Base-by-base conservation (phyloP, 2,888 invertebrate genomes). In the Meliscaeva auricollis region DNA sequence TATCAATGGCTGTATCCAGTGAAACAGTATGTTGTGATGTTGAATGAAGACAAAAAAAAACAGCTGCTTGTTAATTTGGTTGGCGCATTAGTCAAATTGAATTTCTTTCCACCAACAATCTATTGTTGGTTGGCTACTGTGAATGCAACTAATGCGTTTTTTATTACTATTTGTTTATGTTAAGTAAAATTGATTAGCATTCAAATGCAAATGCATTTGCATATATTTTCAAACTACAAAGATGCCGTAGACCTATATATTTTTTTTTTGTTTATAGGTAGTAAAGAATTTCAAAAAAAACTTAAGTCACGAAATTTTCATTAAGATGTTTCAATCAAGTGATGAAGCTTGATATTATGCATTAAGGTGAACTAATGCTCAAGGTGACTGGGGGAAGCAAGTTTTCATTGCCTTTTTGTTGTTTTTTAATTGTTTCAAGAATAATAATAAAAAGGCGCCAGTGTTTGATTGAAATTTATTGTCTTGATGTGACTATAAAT, bases 91-190 rank as follows among this genome's bases (percentile, higher is more conserved):
- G 35, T 50, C 8, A 66, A 66, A 50, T 35, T 66, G 35, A 66
- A 20, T 58, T 50, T 50, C 8, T 35, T 66, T 50, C n/a, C 35
- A 48, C 6, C 66, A 64, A n/a, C 13, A 32, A 50, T 26, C 4
- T n/a, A 41, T 20, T 13, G 13, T 15, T 26, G 30, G 48, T 30
- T 13, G 32, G 66, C 66, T 66, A 48, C 66, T 50, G 66, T 62
- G 62, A 46, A 66, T 32, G 66, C 66, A 48, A 4, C 35, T 66
- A 66, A 66, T 66, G 50, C 66, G n/a, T 50, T 66, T 66, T 66
- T 66, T 66, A 66, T 48, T 32, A 38, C n/a, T 20, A 46, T 22
- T 32, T 50, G 32, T 50, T 50, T 50, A 50, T 50, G 22, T 48
- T n/a, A n/a, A n/a, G n/a, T n/a, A n/a, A 17, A 20, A 44, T 50